Evolutionary conservation across 2,888 invertebrate genomes (phyloP).

Genomic region (Operophtera brumata): DNA sequence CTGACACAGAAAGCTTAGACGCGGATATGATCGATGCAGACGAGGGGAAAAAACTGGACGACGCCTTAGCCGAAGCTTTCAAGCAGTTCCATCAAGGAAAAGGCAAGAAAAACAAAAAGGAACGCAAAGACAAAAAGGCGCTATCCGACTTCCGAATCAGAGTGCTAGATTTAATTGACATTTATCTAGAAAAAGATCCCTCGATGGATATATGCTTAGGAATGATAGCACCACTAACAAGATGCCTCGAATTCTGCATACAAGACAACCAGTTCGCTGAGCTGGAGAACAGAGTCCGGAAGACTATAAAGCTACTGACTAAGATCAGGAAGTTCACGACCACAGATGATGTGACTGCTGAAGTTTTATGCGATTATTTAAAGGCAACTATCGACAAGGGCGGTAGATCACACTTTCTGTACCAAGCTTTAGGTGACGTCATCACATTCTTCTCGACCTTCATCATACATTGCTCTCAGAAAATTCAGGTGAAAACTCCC

Average conservation of each 20-base stretch:
- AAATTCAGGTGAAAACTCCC: constrained; percentile 53
- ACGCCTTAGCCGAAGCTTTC: constrained; percentile 87
- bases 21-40: constrained; percentile 88
- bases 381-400: constrained; percentile 83
- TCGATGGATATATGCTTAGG: constrained; percentile 84
- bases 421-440: constrained; percentile 84
- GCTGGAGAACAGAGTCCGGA: constrained; percentile 82
- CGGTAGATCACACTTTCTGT: constrained; percentile 81
- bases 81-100: constrained; percentile 81
- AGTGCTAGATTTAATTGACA: constrained; percentile 87
- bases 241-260: constrained; percentile 85
- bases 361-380: constrained; percentile 77
- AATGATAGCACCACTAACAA: constrained; percentile 84
- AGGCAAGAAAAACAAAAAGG: constrained; percentile 75
- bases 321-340: constrained; percentile 82
- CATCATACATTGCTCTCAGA: constrained; percentile 82
- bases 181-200: constrained; percentile 85
- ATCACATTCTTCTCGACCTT: constrained; percentile 83
- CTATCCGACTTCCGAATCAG: constrained; percentile 87
- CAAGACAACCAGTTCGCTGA: constrained; percentile 85
- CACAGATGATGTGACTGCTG: constrained; percentile 76
- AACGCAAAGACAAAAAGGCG: constrained; percentile 83
- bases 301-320: constrained; percentile 82
- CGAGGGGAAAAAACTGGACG: constrained; percentile 86
- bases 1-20: constrained; percentile 85